Evolutionary conservation across 2,113 vertebrate genomes (phyloP).

Genomic region (Coreoperca whiteheadi): DNA sequence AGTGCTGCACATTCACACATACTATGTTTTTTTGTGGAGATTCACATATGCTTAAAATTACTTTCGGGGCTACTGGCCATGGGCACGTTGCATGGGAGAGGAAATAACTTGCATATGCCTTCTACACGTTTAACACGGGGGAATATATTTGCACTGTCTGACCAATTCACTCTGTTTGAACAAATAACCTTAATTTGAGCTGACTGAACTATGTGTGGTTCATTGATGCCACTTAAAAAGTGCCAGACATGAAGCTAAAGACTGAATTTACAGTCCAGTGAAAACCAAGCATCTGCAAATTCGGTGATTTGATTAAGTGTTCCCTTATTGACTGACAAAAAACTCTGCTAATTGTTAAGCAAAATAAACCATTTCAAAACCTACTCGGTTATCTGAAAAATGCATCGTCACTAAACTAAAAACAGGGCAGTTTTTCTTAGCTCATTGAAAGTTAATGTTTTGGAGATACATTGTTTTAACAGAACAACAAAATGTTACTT

Average conservation of each 20-base stretch:
- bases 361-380: not conserved
- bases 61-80: too few species aligned
- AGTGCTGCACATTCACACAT: too few species aligned
- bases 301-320: not conserved
- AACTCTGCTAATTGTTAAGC: not conserved
- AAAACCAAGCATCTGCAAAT: not conserved
- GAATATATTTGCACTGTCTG: slow-evolving; percentile 43
- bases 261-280: too few species aligned
- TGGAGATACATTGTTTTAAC: not conserved
- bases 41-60: too few species aligned
- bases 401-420: not conserved
- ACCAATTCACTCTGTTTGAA: slow-evolving; percentile 6
- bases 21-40: too few species aligned
- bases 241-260: too few species aligned
- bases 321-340: not conserved
- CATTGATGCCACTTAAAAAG: not conserved
- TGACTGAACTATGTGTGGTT: not conserved
- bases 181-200: not conserved
- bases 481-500: not conserved
- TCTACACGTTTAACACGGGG: slow-evolving; percentile 48
- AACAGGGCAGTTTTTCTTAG: not conserved
- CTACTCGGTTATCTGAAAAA: not conserved
- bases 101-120: slow-evolving; percentile 40
- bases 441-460: not conserved
- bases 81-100: slow-evolving; percentile 27